Base-by-base conservation (phyloP, 2,888 invertebrate genomes). In the Sesia bembeciformis region DNA sequence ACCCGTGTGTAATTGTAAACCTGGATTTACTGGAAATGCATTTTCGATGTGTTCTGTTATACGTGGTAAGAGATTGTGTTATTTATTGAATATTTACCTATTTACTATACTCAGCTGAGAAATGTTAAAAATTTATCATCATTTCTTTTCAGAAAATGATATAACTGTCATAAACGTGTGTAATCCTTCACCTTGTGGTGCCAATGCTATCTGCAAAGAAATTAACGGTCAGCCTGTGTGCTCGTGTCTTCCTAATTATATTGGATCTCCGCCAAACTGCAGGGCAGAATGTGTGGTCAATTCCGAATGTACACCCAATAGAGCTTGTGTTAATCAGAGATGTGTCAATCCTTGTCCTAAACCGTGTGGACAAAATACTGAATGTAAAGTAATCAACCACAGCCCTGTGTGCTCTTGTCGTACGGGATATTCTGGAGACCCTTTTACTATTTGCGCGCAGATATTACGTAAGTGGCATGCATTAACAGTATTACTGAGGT, bases 141-240 rank as follows among this genome's bases (percentile, higher is more conserved):
- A 23, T 23, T 42, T 51, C 38, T 57, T 77, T 82, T 65, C 74
- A 87, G 86, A 80, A 62, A 72, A 72, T 54, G 81, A 81, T 61
- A 54, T 75, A 51, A 74, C 67, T 39, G 58, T 72, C n/a, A 57
- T 82, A 41, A 79, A 93, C 68, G 93, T 94, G 4, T 96, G 96
- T 68, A 90, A 91, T 66, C 95, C 95, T 51, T 93, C 94, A 3
- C 91, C 93, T 4, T 96, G 95, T 78, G 95, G 94, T 43, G 64
- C 84, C 1, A 94, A 94, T 76, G 92, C 95, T 5, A 91, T 93
- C 62, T 96, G 96, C 72, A 92, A 91, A 60, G 94, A 94, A 78
- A 76, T 93, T 46, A 94, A 94, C 66, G 90, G 84, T 52, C 93
- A 93, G 76, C 93, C 93, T 0, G 92, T 94, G 50, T 95, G 95